A percentile compares a stretch with the other conserved stretches of the same genome.
These are phyloP conservation scores for Gymnorhina tibicen DNA, from an alignment of 2,113 vertebrate species.

Conservation along the genomic window DNA sequence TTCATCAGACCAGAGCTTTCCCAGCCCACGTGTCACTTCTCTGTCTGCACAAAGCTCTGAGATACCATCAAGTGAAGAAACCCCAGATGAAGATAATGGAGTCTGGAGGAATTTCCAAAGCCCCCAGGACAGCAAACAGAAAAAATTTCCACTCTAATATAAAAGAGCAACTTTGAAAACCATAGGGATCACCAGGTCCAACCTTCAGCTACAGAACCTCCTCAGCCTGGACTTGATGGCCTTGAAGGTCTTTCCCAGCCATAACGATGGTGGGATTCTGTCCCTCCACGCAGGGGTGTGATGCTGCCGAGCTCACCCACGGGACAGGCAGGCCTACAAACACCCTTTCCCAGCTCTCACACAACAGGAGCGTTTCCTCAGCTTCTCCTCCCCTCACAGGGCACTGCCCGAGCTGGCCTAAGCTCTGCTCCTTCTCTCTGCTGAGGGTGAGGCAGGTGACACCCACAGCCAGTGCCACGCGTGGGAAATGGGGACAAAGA, in stretches of 20 bases:
- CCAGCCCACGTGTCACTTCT: neutral
- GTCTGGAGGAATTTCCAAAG: neutral
- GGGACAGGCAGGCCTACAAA: neutral
- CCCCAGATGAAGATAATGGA: neutral
- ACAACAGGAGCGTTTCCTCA: neutral
- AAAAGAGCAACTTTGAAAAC: neutral
- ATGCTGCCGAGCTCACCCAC: neutral
- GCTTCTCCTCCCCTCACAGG: neutral
- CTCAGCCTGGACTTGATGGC: neutral
- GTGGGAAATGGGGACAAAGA: neutral
- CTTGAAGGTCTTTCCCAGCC: neutral
- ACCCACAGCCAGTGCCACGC: neutral
- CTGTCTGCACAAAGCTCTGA: neutral
- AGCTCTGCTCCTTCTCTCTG: neutral
- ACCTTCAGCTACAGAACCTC: neutral
- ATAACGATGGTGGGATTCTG: neutral
- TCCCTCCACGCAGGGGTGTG: accelerated
- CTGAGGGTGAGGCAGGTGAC: neutral
- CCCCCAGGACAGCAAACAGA: neutral
- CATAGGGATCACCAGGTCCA: neutral
- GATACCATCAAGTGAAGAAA: neutral
- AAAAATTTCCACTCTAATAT: neutral
- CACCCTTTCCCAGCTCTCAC: neutral
- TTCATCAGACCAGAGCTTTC: neutral
- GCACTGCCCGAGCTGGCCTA: neutral